Percentiles rank a stretch among this genome's conserved stretches.
phyloP scores from a whole-genome alignment of 2,113 vertebrate species.

The Puntigrus tetrazona region DNA sequence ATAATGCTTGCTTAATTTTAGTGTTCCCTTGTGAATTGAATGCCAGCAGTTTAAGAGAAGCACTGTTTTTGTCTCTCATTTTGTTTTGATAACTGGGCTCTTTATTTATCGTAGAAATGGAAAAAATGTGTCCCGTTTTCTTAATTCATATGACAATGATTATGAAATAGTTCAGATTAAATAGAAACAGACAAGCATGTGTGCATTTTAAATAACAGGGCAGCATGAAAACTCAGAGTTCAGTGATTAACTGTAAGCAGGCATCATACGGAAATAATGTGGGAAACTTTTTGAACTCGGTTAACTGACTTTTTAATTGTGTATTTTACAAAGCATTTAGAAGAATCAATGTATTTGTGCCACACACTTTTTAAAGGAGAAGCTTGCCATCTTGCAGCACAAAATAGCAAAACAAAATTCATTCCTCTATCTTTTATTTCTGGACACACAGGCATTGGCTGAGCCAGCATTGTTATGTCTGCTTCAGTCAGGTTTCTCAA shows the following conservation, averaged over 20 bases:
- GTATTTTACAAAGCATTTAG: neutral
- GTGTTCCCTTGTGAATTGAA: neutral
- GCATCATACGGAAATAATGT: constrained; percentile 22
- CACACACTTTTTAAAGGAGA: neutral
- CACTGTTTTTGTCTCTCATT: neutral
- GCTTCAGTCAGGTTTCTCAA: neutral
- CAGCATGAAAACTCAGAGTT: neutral
- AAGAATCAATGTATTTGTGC: neutral
- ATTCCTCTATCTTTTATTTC: neutral
- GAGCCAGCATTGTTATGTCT: neutral
- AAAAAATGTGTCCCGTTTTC: neutral
- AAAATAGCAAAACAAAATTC: neutral
- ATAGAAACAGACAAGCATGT: constrained; percentile 15
- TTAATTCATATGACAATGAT: constrained; percentile 27
- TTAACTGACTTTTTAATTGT: neutral
- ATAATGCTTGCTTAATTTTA: neutral
- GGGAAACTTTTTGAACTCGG: neutral
- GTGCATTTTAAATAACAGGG: neutral
- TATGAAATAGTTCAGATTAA: neutral
- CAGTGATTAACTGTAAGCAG: neutral
- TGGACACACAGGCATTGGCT: neutral
- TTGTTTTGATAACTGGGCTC: too few species aligned
- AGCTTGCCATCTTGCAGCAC: neutral
- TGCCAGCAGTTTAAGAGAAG: neutral
- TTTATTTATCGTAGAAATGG: neutral